A percentile compares a stretch with the other conserved stretches of the same genome.
phyloP scores from a whole-genome alignment of 2,113 vertebrate genomes.

The Barnardius zonarius region DNA sequence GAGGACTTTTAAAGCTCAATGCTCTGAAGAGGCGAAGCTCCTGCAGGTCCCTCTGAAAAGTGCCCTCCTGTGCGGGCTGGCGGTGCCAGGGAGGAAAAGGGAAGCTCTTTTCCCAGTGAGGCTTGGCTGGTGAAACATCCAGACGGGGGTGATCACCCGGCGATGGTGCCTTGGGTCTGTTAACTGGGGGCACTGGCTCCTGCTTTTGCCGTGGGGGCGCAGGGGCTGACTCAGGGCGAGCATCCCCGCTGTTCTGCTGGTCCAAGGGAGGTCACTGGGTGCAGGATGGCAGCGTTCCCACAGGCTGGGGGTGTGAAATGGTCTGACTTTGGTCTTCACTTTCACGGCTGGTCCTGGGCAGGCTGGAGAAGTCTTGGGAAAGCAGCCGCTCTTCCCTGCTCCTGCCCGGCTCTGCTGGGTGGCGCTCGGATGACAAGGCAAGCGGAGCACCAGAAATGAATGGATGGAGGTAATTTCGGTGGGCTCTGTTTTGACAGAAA shows the following conservation, averaged over 20 bases:
- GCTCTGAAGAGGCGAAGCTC: conserved; percentile 14
- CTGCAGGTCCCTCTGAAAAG: neutral
- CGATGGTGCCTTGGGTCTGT: neutral
- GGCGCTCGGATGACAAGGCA: neutral
- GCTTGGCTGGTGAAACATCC: neutral
- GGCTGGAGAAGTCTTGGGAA: neutral
- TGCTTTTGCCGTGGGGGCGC: neutral
- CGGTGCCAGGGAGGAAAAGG: neutral
- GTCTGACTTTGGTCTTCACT: neutral
- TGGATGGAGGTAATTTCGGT: conserved; percentile 27
- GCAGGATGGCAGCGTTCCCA: neutral
- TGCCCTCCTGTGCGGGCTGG: neutral
- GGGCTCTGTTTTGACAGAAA: conserved; percentile 38
- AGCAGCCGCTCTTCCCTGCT: neutral
- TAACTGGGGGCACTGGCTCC: neutral
- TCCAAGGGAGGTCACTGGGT: neutral
- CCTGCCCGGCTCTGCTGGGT: neutral
- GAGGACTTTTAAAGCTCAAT: conserved; percentile 33
- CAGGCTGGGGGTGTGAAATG: neutral
- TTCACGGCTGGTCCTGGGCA: neutral
- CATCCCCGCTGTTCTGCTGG: neutral
- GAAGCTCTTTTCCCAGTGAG: neutral
- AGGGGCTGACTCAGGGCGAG: neutral
- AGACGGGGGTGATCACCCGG: neutral
- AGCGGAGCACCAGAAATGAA: neutral